These are phyloP conservation scores for Crambe crambe DNA, from an alignment of 37 sponge, comb jelly and placozoan genomes.

Conservation along the genomic window DNA sequence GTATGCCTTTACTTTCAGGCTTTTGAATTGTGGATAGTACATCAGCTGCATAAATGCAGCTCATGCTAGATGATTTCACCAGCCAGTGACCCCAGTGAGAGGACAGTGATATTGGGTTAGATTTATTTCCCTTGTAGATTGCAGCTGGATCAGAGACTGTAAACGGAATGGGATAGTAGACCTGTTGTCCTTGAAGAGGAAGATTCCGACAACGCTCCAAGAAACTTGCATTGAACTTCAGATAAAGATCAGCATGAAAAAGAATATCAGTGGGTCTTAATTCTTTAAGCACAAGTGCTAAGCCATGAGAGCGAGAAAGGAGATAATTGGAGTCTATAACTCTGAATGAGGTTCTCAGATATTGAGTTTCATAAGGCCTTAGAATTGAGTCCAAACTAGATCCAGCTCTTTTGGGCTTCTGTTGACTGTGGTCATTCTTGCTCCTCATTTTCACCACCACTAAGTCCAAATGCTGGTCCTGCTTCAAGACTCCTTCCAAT, in stretches of 20 bases:
- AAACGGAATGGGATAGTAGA: constrained; percentile 43
- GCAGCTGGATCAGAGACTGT: background rate
- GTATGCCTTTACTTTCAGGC: constrained; percentile 16
- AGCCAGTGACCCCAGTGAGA: constrained; percentile 46
- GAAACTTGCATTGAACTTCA: constrained; percentile 26
- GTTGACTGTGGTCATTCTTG: background rate
- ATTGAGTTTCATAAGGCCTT: constrained; percentile 4
- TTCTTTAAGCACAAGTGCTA: constrained; percentile 11
- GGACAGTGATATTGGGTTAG: background rate
- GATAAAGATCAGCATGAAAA: constrained; percentile 28
- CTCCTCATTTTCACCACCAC: constrained; percentile 38
- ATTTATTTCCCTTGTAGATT: background rate
- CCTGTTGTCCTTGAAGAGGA: constrained; percentile 41
- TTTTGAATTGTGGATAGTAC: constrained; percentile 1
- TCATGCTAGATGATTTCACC: constrained; percentile 11
- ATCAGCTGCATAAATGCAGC: constrained; percentile 40
- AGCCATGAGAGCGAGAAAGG: constrained; percentile 18
- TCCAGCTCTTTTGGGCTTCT: background rate
- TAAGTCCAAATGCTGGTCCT: constrained; percentile 21
- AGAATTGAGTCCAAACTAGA: constrained; percentile 3
- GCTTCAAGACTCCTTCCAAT: constrained; percentile 7
- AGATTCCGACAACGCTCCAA: constrained; percentile 33
- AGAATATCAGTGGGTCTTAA: constrained; percentile 26
- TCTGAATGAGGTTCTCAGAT: constrained; percentile 10
- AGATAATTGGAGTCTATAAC: constrained; percentile 17